phyloP scores from a whole-genome alignment of 2,113 vertebrate genomes.

The Lates calcarifer region DNA sequence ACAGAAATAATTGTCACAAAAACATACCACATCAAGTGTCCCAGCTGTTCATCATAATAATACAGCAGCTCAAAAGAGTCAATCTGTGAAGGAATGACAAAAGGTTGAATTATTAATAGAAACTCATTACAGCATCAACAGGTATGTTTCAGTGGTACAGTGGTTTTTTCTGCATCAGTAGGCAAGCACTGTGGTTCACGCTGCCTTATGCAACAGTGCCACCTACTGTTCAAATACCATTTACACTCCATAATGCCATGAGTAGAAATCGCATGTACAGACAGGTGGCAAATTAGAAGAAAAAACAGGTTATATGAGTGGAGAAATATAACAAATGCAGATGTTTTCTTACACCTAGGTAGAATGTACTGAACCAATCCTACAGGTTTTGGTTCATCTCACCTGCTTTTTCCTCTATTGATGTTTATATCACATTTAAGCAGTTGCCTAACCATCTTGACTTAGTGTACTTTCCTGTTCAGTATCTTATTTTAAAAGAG shows the following conservation, averaged over 20 bases:
- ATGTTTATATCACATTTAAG: neutral
- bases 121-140: neutral
- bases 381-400: neutral
- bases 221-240: constrained; percentile 49
- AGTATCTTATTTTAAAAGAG: too few species aligned
- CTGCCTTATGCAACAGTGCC: constrained; percentile 64
- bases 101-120: neutral
- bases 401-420: neutral
- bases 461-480: too few species aligned
- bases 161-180: neutral
- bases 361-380: neutral
- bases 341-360: neutral
- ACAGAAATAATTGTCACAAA: neutral
- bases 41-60: constrained; percentile 96
- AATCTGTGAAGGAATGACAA: constrained; percentile 84
- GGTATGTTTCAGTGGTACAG: neutral
- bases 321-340: neutral
- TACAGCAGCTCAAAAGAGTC: constrained; percentile 98
- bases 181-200: neutral
- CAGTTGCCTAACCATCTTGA: too few species aligned
- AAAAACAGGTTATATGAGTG: neutral
- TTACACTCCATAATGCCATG: neutral
- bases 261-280: neutral
- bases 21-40: constrained; percentile 96
- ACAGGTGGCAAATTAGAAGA: fast-evolving